Percentiles rank a stretch among this genome's conserved stretches.
phyloP scores from a whole-genome alignment of 2,888 invertebrate genomes.

The Tachina grossa region DNA sequence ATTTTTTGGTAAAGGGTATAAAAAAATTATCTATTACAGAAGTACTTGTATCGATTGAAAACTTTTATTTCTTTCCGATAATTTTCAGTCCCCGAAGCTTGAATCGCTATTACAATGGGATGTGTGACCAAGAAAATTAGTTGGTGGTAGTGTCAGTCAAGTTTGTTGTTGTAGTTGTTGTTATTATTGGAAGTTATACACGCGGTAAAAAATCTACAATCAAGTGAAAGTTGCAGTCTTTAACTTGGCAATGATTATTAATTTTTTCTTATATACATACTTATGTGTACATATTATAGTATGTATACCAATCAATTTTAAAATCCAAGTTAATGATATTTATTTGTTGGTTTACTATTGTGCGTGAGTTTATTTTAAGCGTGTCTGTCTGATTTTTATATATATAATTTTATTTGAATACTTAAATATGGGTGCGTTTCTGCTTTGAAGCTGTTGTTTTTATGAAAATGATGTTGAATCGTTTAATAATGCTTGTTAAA shows the following conservation, averaged over 20 bases:
- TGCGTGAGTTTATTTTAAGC: constrained; percentile 59
- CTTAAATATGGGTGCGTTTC: constrained; percentile 37
- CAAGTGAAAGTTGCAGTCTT: constrained; percentile 63
- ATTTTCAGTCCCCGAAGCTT: not conserved
- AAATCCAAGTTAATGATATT: not conserved
- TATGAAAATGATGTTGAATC: constrained; percentile 12
- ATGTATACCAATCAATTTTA: not conserved
- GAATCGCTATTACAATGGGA: not conserved
- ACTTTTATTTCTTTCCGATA: not conserved
- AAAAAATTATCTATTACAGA: constrained; percentile 30
- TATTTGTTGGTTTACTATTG: constrained; percentile 29
- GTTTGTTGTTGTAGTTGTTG: constrained; percentile 5
- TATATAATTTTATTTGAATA: constrained; percentile 19
- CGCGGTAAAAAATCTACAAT: constrained; percentile 1
- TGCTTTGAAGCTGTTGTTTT: constrained; percentile 15
- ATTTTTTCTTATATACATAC: constrained; percentile 21
- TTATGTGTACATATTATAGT: not conserved
- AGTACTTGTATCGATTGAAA: constrained; percentile 52
- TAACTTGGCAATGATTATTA: constrained; percentile 50
- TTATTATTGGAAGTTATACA: not conserved
- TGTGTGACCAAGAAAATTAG: constrained; percentile 8
- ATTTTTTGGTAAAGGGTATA: no score
- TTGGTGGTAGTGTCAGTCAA: not conserved
- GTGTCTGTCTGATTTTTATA: not conserved
- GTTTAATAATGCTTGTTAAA: constrained; percentile 27